Evolutionary conservation across 2,797 vertebrate genomes (phyloP), one percentile per base, ranked within the genome.

Genomic region (Alectoris magna): DNA sequence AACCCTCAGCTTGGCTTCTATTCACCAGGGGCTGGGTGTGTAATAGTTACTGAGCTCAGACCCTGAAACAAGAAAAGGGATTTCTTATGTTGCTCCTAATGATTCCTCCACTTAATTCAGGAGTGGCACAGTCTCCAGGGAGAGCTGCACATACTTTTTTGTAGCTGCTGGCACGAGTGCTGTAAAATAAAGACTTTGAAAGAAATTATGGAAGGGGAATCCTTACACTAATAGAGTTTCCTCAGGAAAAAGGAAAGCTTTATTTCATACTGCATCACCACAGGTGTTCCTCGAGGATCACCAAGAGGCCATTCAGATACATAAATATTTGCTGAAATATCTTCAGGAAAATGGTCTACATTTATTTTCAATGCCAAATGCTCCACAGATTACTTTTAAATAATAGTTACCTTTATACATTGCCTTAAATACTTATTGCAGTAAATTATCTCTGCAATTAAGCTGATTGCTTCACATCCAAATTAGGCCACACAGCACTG

Each of bases 121-220:
- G 64, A 92, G 85, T 5, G 36, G 69, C 67, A 75, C 36, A 66
- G 59, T 90, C 86, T 94, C 90, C 66, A 21, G 68, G 87, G 93
- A 96, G 68, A 95, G 26, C 71, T 51, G 11, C 64, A 8, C 86
- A 94, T 60, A 79, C 79, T 92, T 94, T 69, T 94, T 90, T 91
- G 87, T 87, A 55, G 88, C 93, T 93, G 87, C 92, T 88, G 93
- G 87, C 79, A 78, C 43, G 44, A 84, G 87, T 81, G 71, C 87
- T 64, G 39, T 59, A 79, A 91, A 91, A 94, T 55, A 80, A 88
- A 96, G 62, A 53, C 59, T 94, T 94, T 62, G 63, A 91, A 95
- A 87, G 63, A 64, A 96, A 87, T 81, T 62, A 81, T 59, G 67
- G 72, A 85, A 91, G 44, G 22, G 16, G 69, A 88, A 80, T 75